phyloP scores from a whole-genome alignment of 2,888 invertebrate genomes.

The Cephus pulcher region DNA sequence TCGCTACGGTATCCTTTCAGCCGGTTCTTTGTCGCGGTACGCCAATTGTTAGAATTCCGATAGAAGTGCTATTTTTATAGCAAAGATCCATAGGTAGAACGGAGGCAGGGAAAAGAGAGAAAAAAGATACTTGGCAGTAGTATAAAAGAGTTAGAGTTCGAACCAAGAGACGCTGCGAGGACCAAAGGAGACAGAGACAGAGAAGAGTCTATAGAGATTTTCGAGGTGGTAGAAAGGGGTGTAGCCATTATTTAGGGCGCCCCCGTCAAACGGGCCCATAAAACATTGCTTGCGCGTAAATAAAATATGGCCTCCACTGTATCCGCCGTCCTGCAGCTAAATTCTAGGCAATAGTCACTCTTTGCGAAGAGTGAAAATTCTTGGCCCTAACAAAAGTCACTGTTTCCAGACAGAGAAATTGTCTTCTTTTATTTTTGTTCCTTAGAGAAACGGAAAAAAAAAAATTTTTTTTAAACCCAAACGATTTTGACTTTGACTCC shows the following conservation, averaged over 20 bases:
- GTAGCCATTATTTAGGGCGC: slow-evolving; percentile 49
- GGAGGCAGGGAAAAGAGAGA: neutral
- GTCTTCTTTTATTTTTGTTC: too few relatives aligned
- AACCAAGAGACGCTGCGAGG: too few relatives aligned
- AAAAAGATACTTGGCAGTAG: too few relatives aligned
- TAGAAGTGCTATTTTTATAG: slow-evolving; percentile 40
- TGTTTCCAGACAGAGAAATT: too few relatives aligned
- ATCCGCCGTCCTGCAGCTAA: too few relatives aligned
- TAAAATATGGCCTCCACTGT: slow-evolving; percentile 42
- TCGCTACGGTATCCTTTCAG: neutral
- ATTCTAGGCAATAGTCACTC: too few relatives aligned
- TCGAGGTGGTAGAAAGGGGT: neutral
- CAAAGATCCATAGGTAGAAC: slow-evolving; percentile 12
- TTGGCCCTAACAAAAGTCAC: too few relatives aligned
- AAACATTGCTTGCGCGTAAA: slow-evolving; percentile 55
- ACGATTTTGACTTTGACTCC: too few relatives aligned
- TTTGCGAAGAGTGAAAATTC: too few relatives aligned
- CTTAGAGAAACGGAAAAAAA: too few relatives aligned
- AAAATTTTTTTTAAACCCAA: too few relatives aligned
- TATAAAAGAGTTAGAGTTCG: too few relatives aligned
- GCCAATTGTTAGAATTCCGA: slow-evolving; percentile 40
- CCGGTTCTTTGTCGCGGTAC: slow-evolving; percentile 26
- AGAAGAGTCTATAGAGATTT: slow-evolving; percentile 10
- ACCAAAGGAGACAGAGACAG: slow-evolving; percentile 6
- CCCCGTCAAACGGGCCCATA: slow-evolving; percentile 52